Base-by-base conservation (phyloP, 2,888 invertebrate species). In the Tanytarsus gracilentus region DNA sequence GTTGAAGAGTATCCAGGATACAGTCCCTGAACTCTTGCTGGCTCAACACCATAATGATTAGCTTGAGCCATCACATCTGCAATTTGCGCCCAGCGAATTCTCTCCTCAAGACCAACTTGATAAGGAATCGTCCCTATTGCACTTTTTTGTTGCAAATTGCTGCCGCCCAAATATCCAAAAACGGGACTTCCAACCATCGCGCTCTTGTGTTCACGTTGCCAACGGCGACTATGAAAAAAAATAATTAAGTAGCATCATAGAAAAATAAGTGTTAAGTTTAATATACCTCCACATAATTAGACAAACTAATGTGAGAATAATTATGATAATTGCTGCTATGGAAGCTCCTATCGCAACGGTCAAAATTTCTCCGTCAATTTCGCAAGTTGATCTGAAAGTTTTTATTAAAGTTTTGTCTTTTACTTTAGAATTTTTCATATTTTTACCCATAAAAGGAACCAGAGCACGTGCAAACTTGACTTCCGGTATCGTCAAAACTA, bases 281-380 rank as follows among this genome's bases (percentile, higher is more conserved):
- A 18, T 14, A 8, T 27, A 56, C 56, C 56, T 93, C 94, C 93
- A 94, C 79, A 90, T 88, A 65, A 93, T 83, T 11, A 94, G 79
- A 64, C 90, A 91, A 1, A 89, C 85, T 8, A 94, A 74, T 0
- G 94, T 94, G 58, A 92, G 74, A 0, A 88, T 85, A 64, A 94
- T 94, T 64, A 94, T 92, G 39, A 93, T 82, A 2, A 92, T 82
- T 1, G 94, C 94, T 0, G 88, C 88, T 1, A 93, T 83, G 0
- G 90, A 90, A 0, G 92, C 93, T 14, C 93, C 93, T 59, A 92
- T 86, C 0, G 93, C 91, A 23, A 93, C 93, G 0, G 89, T 92
- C 18, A 94, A 76, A 52, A 94, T 92, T 74, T 93, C 93, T 1
- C 92, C 93, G 70, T 94, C 94, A 58, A 93, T 83, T 71, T 93